Base-by-base conservation (phyloP, 2,797 vertebrate genomes). In the Cyclopterus lumpus region DNA sequence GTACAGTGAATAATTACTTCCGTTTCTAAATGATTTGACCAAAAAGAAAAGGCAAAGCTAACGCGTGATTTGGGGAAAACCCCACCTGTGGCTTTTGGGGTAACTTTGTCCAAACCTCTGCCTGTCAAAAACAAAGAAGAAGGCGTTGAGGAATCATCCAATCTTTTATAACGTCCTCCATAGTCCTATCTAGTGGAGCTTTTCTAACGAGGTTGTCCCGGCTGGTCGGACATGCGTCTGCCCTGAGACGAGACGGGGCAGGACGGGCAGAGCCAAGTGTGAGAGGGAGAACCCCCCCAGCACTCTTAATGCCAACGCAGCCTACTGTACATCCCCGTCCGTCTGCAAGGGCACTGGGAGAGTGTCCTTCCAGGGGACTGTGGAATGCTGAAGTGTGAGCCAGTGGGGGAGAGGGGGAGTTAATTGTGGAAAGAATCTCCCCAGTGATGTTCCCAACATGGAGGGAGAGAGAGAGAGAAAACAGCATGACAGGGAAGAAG, bases 361-460 rank as follows among this genome's bases (percentile, higher is more conserved):
- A 68, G 83, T 83, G 86, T 88, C 79, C 78, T 91, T 88, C 83
- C 85, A 88, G 86, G 61, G 80, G 53, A 78, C 82, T 80, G 51
- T 12, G 88, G 90, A 92, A 91, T 93, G 84, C 85, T 88, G 61
- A 79, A 90, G 89, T 83, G 83, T 88, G 82, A 84, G 88, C 89
- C 88, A 91, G 89, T 79, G 51, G 85, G 51, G 73, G 83, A 88
- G 86, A 75, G 89, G 51, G 87, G 72, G 86, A 91, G 92, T 92
- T 93, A 92, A 92, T 92, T 93, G 91, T 89, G 91, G 91, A 93
- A 93, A 93, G 89, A 94, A 92, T 93, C 88, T 92, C 83, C 88
- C 86, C 77, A 86, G 89, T 81, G 84, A 91, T 90, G 90, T 84
- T 87, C 86, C 88, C 82, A 88, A 87, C 85, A 85, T 81, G 84